These are phyloP conservation scores for Acanthosepion lycidas DNA, from an alignment of 2,888 invertebrate genomes.

Conservation along the genomic window DNA sequence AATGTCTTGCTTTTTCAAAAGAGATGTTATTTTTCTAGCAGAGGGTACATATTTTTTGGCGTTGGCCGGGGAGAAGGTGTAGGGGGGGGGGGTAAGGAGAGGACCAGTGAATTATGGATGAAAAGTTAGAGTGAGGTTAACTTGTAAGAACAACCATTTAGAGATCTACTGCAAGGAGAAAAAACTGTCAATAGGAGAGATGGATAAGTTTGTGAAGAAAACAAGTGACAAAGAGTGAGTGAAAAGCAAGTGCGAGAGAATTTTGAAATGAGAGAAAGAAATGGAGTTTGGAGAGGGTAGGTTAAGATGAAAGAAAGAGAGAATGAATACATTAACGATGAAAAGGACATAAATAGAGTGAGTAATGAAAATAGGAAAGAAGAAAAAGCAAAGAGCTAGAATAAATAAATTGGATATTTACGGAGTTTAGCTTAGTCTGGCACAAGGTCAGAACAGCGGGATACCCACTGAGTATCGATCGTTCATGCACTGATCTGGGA, in stretches of 20 bases:
- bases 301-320: too few relatives aligned
- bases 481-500: too few relatives aligned
- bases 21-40: not conserved
- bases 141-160: not conserved
- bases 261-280: too few relatives aligned
- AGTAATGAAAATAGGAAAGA: too few relatives aligned
- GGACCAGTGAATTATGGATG: not conserved
- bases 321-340: too few relatives aligned
- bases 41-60: conserved; percentile 20
- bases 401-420: too few relatives aligned
- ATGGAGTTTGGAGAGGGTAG: too few relatives aligned
- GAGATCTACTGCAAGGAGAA: not conserved
- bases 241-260: not conserved
- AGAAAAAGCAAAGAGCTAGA: too few relatives aligned
- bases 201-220: not conserved
- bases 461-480: too few relatives aligned
- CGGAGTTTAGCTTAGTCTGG: too few relatives aligned
- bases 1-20: conserved; percentile 21
- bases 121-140: not conserved
- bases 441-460: too few relatives aligned
- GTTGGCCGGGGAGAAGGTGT: not conserved
- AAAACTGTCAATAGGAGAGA: not conserved
- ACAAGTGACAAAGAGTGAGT: not conserved
- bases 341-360: too few relatives aligned
- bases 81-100: not conserved